Conservation (phyloP, 2,797 vertebrate genomes). For the Pithecia hirsuta region DNA sequence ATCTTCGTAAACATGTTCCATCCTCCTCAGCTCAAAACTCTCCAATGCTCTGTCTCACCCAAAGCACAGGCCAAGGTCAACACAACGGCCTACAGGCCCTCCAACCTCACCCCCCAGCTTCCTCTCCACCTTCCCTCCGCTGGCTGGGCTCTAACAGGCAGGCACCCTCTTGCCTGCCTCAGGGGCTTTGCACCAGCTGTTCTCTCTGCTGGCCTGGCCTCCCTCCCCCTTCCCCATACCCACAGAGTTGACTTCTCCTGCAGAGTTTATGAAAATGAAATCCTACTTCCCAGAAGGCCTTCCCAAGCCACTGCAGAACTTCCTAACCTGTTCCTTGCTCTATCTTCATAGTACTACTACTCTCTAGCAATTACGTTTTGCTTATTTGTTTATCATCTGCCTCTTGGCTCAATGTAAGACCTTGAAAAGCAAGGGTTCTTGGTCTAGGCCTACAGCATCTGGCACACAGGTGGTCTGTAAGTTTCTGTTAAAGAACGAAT, state of each 20-base stretch:
- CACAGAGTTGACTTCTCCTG: too few relatives aligned
- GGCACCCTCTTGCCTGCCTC: not conserved
- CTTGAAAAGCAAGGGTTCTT: not conserved
- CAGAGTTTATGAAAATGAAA: not conserved
- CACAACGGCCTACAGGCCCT: not conserved
- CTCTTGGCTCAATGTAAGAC: not conserved
- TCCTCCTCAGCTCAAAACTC: not conserved
- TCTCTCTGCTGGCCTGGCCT: not conserved
- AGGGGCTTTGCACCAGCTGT: not conserved
- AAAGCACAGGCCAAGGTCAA: not conserved
- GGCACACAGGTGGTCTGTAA: not conserved
- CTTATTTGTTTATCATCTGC: not conserved
- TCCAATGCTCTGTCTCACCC: not conserved
- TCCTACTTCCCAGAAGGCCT: not conserved
- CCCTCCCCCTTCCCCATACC: not conserved
- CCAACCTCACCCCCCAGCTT: not conserved
- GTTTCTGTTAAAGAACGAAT: not conserved
- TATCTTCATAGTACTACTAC: not conserved
- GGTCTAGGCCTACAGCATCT: not conserved
- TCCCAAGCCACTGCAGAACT: not conserved
- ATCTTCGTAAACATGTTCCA: not conserved
- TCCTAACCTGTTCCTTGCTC: not conserved
- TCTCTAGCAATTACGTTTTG: not conserved
- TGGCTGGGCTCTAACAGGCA: not conserved
- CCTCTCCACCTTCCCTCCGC: not conserved